Evolutionary conservation across 1,140 invertebrate genomes (phyloP).

Genomic region (Drosophila subpulchrella): DNA sequence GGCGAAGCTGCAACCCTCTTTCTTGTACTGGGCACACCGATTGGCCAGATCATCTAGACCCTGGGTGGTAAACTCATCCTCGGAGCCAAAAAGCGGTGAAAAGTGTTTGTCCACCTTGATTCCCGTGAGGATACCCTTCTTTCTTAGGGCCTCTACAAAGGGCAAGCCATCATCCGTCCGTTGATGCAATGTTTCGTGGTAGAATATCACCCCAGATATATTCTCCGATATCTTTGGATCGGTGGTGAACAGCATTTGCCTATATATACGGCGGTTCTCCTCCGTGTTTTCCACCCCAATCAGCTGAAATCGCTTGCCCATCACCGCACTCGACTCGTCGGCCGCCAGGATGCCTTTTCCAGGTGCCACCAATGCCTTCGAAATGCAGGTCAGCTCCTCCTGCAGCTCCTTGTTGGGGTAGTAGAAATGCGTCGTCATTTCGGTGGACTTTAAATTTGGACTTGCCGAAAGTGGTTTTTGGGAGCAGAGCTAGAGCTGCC

Average conservation of each 20-base stretch:
- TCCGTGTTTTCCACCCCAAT: slow-evolving; percentile 92
- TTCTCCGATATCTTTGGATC: slow-evolving; percentile 90
- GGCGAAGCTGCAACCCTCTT: slow-evolving; percentile 98
- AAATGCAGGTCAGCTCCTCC: slow-evolving; percentile 94
- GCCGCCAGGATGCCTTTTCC: slow-evolving; percentile 96
- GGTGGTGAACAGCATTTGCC: slow-evolving; percentile 96
- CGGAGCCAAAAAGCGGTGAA: slow-evolving; percentile 94
- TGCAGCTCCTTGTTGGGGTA: slow-evolving; percentile 94
- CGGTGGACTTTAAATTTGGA: slow-evolving; percentile 61
- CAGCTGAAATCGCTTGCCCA: slow-evolving; percentile 91
- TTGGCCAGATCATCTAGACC: slow-evolving; percentile 96
- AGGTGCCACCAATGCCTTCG: slow-evolving; percentile 94
- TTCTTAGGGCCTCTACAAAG: slow-evolving; percentile 92
- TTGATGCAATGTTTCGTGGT: slow-evolving; percentile 99
- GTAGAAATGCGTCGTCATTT: slow-evolving; percentile 91
- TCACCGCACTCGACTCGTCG: slow-evolving; percentile 93
- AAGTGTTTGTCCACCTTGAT: slow-evolving; percentile 97
- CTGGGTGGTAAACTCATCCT: slow-evolving; percentile 98
- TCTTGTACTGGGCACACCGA: slow-evolving; percentile 98
- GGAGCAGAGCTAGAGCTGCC: not conserved
- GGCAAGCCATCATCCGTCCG: slow-evolving; percentile 93
- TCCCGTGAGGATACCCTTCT: slow-evolving; percentile 94
- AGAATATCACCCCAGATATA: slow-evolving; percentile 96
- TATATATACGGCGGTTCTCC: slow-evolving; percentile 93
- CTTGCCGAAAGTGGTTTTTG: not conserved